These are phyloP conservation scores for Lamprotornis superbus DNA, from an alignment of 2,113 vertebrate species.

Conservation along the genomic window DNA sequence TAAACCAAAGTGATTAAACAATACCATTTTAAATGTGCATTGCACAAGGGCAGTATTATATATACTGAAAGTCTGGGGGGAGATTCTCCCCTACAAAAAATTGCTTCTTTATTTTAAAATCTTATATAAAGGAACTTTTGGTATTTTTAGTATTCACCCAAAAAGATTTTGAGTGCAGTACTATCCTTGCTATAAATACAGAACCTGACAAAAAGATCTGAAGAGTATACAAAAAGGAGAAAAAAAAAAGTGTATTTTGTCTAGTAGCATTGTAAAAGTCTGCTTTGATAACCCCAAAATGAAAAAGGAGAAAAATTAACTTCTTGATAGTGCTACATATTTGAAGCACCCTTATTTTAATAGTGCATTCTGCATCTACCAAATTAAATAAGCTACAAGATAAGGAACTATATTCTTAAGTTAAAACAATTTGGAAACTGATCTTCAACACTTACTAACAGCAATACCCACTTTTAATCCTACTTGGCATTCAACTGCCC, in stretches of 20 bases:
- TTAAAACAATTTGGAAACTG: background rate
- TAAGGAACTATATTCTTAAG: background rate
- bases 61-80: fast-evolving
- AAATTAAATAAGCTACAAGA: background rate
- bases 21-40: background rate
- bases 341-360: background rate
- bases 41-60: background rate
- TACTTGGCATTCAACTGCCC: background rate
- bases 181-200: background rate
- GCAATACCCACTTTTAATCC: background rate
- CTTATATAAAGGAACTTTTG: background rate
- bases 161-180: background rate
- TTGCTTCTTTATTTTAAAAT: background rate
- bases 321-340: background rate
- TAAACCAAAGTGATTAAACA: background rate
- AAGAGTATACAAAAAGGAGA: background rate
- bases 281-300: background rate
- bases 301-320: background rate
- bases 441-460: background rate
- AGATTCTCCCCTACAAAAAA: background rate
- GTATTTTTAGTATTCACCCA: background rate
- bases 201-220: background rate
- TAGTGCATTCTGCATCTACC: background rate
- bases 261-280: background rate
- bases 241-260: background rate